Conservation (phyloP, 1,140 invertebrate species). For the Brachionus rubens region DNA sequence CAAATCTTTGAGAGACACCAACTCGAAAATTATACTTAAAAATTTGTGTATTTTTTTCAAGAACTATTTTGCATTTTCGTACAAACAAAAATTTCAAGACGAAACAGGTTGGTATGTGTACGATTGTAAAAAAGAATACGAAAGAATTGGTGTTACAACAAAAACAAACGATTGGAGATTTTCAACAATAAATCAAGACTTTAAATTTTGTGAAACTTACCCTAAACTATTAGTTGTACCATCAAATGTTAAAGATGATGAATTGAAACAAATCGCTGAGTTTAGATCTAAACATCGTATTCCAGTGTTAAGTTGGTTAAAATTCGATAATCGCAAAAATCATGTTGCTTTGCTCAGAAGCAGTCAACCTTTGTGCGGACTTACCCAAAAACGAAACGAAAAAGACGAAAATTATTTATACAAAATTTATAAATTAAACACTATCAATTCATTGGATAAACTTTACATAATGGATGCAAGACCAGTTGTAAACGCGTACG, state of each 20-base stretch:
- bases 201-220: slow-evolving; percentile 73
- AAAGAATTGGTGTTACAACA: not conserved
- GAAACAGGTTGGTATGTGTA: slow-evolving; percentile 41
- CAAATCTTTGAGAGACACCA: too few species aligned
- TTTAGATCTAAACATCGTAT: slow-evolving; percentile 82
- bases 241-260: slow-evolving; percentile 75
- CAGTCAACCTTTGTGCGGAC: slow-evolving; percentile 87
- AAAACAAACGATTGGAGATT: slow-evolving; percentile 20
- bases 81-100: slow-evolving; percentile 1
- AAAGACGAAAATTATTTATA: slow-evolving; percentile 83
- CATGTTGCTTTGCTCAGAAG: slow-evolving; percentile 78
- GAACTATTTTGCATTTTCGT: slow-evolving; percentile 40
- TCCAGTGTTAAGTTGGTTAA: slow-evolving; percentile 83
- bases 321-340: slow-evolving; percentile 71
- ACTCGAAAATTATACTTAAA: too few species aligned
- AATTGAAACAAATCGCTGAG: slow-evolving; percentile 74
- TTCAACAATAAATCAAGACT: not conserved
- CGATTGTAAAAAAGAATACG: slow-evolving; percentile 34
- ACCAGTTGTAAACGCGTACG: slow-evolving; percentile 84
- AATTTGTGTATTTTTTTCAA: not conserved
- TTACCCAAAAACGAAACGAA: slow-evolving; percentile 81
- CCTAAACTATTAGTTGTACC: slow-evolving; percentile 83
- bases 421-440: slow-evolving; percentile 51
- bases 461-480: slow-evolving; percentile 24
- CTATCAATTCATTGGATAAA: slow-evolving; percentile 28